Base-by-base conservation (phyloP, 2,888 invertebrate genomes). In the Danaus chrysippus region DNA sequence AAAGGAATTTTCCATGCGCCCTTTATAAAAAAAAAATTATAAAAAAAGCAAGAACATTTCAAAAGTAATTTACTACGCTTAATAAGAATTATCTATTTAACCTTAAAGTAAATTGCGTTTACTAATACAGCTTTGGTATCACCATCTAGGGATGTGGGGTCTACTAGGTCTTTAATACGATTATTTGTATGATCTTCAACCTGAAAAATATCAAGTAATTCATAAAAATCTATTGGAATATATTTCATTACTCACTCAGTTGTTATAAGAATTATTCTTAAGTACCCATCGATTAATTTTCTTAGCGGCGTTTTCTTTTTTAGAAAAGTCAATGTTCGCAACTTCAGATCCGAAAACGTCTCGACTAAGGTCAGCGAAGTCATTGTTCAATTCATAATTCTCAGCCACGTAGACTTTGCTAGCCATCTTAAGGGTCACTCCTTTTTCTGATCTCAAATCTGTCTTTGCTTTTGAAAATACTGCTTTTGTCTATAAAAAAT, bases 51-150 rank as follows among this genome's bases (percentile, higher is more conserved):
- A 46, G 11, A 5, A 41, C 54, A 54, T 17, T 11, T 3, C 13
- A 23, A 10, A 15, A 13, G 41, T 13, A 42, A 54, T 13, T 42
- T 13, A 42, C 42, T 43, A 19, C 3, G 34, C 15, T 42, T 17
- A n/a, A n/a, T 56, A 46, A 44, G 10, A 19, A 61, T 67, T 67
- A 9, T 49, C 23, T 10, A 5, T 1, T 1, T 10, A 73, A 92
- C 93, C 88, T 96, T 96, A 84, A 97, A 97, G 78, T 97, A 96
- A 54, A 97, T 93, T 0, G 96, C 97, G 79, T 96, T 97, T 1
- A 96, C 93, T 9, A 97, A 91, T 1, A 97, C 92, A 66, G 95
- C 84, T 52, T 92, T 87, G 0, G 96, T 96, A 0, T 75, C 66
- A 0, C 10, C 44, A 71, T 82, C 72, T 1, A 96, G 74, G 65